A percentile compares a stretch with the other conserved stretches of the same genome.
These are phyloP conservation scores for Heliconius eleuchia DNA, from an alignment of 1,140 invertebrate species.

Conservation along the genomic window DNA sequence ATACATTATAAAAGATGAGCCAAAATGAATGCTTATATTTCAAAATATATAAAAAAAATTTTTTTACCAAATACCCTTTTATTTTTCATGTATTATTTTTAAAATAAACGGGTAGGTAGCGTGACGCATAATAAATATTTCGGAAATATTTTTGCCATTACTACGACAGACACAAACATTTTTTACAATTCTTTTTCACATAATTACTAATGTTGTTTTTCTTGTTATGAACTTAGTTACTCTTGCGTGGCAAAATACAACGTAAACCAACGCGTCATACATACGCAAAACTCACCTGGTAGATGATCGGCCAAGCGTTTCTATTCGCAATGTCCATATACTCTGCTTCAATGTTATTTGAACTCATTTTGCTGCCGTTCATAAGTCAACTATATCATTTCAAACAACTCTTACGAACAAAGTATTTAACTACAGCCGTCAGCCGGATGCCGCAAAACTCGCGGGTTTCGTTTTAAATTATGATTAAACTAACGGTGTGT, in stretches of 20 bases:
- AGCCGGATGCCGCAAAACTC: constrained; percentile 60
- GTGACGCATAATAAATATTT: neutral
- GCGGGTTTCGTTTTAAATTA: constrained; percentile 37
- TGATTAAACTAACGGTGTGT: neutral
- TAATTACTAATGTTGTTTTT: constrained; percentile 15
- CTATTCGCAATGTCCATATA: constrained; percentile 85
- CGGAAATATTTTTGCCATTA: neutral
- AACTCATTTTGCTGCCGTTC: constrained; percentile 60
- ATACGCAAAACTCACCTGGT: constrained; percentile 83
- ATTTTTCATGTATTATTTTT: neutral
- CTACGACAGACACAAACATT: neutral
- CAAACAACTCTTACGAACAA: constrained; percentile 48
- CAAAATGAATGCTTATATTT: neutral
- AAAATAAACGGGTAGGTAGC: neutral
- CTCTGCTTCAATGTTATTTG: constrained; percentile 84
- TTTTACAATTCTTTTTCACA: neutral
- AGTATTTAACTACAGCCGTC: constrained; percentile 52
- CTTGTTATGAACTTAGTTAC: constrained; percentile 37
- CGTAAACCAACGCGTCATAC: constrained; percentile 48
- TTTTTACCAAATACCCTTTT: neutral
- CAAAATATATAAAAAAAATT: neutral
- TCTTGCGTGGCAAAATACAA: constrained; percentile 62
- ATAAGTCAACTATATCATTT: constrained; percentile 60
- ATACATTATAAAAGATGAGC: neutral
- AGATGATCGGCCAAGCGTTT: constrained; percentile 84